These are phyloP conservation scores for Scaptodrosophila latifasciaeformis DNA, from an alignment of 2,888 invertebrate genomes.

Conservation along the genomic window DNA sequence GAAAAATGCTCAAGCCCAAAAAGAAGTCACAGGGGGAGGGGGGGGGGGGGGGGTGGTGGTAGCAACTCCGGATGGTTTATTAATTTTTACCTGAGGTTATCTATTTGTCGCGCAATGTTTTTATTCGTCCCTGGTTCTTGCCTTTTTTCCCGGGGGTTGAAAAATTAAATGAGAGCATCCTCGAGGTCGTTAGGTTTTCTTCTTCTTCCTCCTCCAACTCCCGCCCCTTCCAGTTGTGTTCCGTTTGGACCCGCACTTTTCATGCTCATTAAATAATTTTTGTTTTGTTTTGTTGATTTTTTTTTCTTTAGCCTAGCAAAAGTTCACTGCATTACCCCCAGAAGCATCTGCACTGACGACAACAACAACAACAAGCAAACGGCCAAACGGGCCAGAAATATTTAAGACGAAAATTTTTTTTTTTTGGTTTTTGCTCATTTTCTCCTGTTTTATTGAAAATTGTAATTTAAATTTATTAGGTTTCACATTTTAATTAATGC, in stretches of 20 bases:
- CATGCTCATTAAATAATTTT: slow-evolving; percentile 65
- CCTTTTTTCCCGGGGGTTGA: slow-evolving; percentile 37
- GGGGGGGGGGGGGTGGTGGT: background rate
- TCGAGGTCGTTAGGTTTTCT: slow-evolving; percentile 19
- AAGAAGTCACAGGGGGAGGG: no score
- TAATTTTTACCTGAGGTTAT: slow-evolving; percentile 68
- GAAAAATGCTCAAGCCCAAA: no score
- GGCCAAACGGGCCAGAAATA: slow-evolving; percentile 31
- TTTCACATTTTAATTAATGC: slow-evolving; percentile 67
- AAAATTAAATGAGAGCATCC: slow-evolving; percentile 17
- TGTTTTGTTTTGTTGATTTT: slow-evolving; percentile 36
- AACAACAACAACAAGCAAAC: background rate
- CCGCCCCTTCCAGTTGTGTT: slow-evolving; percentile 24
- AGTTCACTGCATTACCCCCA: no score
- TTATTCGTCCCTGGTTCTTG: slow-evolving; percentile 36
- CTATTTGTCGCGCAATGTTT: slow-evolving; percentile 62
- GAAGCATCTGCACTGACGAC: background rate
- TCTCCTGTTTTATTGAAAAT: slow-evolving; percentile 63
- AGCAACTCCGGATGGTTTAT: slow-evolving; percentile 61
- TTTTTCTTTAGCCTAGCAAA: no score
- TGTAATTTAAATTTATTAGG: slow-evolving; percentile 67
- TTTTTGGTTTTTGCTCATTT: no score
- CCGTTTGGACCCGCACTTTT: slow-evolving; percentile 51
- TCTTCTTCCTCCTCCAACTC: slow-evolving; percentile 6
- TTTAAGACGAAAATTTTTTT: no score